phyloP scores from a whole-genome alignment of 23 tunicate genomes.

The Diplosoma virens region DNA sequence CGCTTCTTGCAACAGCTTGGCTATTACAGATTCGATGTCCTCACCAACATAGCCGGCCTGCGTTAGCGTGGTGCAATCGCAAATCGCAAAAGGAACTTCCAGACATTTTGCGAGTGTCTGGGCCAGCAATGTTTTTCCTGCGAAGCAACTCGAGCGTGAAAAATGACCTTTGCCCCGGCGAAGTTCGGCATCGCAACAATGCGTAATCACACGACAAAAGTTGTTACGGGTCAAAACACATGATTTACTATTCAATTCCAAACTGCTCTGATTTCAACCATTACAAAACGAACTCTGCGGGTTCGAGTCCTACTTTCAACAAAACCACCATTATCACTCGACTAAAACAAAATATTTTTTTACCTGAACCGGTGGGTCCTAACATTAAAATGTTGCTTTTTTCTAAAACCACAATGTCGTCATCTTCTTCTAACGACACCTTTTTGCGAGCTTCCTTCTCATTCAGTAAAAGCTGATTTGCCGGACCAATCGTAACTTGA shows the following conservation, averaged over 20 bases:
- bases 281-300: too few relatives aligned
- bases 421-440: slow-evolving; percentile 23
- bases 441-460: slow-evolving; percentile 10
- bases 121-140: slow-evolving; percentile 89
- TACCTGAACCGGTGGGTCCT: slow-evolving; percentile 99
- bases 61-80: slow-evolving; percentile 95
- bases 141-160: too few relatives aligned
- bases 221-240: background rate
- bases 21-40: slow-evolving; percentile 94
- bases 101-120: slow-evolving; percentile 88
- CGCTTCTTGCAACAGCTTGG: slow-evolving; percentile 85
- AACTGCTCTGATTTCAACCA: background rate
- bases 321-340: too few relatives aligned
- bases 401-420: slow-evolving; percentile 44
- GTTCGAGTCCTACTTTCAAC: too few relatives aligned
- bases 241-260: background rate
- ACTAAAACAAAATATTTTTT: background rate
- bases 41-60: slow-evolving; percentile 99
- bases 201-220: too few relatives aligned
- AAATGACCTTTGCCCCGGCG: too few relatives aligned
- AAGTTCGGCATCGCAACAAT: too few relatives aligned
- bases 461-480: background rate
- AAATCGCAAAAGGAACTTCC: slow-evolving; percentile 92
- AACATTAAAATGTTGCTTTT: slow-evolving; percentile 92
- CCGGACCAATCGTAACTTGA: slow-evolving; percentile 2